Evolutionary conservation across 2,113 vertebrate genomes (phyloP).

Genomic region (Neolamprologus sp.): DNA sequence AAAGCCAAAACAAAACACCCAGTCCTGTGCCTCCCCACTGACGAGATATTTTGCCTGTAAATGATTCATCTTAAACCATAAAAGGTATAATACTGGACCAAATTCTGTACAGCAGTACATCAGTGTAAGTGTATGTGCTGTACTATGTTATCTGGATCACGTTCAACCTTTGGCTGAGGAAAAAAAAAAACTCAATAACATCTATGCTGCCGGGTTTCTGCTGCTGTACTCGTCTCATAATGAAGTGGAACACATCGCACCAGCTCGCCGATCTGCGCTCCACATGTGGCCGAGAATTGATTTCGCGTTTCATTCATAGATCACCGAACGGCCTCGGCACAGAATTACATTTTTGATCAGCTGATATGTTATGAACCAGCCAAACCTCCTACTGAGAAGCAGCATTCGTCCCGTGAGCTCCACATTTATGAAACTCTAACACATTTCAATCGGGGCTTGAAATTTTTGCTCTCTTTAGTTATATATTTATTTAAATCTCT

Average conservation of each 20-base stretch:
- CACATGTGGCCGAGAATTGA: background rate
- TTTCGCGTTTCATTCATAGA: background rate
- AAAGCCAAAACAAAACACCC: background rate
- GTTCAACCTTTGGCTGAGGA: background rate
- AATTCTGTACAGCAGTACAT: background rate
- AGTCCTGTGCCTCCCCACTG: background rate
- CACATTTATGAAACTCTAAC: background rate
- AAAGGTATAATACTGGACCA: background rate
- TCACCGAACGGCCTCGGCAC: background rate
- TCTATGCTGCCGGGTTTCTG: background rate
- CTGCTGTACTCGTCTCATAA: background rate
- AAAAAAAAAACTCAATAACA: background rate
- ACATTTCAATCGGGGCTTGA: background rate
- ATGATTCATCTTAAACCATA: background rate
- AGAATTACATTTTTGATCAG: constrained; percentile 2
- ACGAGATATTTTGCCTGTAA: background rate
- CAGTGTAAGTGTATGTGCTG: background rate
- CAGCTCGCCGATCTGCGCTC: background rate
- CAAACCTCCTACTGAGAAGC: background rate
- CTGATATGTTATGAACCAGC: background rate
- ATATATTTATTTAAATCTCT: background rate
- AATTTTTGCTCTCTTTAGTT: background rate
- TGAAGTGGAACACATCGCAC: background rate
- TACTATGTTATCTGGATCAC: constrained; percentile 1
- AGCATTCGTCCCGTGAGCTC: background rate